These are phyloP conservation scores for Cebidichthys violaceus DNA, from an alignment of 2,113 vertebrate genomes.

Conservation along the genomic window DNA sequence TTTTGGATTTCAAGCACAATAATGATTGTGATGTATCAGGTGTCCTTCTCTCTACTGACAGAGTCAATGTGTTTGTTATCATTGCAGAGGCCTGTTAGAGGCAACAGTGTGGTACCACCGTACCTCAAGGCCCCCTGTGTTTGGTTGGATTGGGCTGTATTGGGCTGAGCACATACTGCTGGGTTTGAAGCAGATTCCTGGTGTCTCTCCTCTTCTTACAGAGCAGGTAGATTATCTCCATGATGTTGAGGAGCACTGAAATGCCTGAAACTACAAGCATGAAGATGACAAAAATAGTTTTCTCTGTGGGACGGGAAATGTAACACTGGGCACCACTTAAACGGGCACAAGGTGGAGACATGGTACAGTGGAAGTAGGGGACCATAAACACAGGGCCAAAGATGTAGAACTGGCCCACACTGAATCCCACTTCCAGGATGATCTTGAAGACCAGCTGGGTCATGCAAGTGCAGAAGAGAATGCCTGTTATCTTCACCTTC, in stretches of 20 bases:
- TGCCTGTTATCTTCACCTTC: constrained; percentile 88
- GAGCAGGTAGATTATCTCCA: constrained; percentile 89
- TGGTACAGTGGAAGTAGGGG: constrained; percentile 83
- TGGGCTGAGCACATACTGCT: not conserved
- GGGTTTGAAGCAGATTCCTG: not conserved
- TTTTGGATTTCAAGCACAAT: too few relatives aligned
- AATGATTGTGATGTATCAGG: constrained; percentile 16
- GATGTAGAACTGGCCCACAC: constrained; percentile 86
- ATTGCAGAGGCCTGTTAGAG: not conserved
- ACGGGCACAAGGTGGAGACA: constrained; percentile 69
- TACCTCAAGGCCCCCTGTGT: not conserved
- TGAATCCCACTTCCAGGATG: constrained; percentile 90
- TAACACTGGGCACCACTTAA: constrained; percentile 86
- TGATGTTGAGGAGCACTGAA: constrained; percentile 90
- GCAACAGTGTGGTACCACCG: not conserved
- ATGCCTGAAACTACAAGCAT: constrained; percentile 90
- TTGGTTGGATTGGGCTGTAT: not conserved
- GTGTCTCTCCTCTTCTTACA: constrained; percentile 78
- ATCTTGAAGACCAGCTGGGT: constrained; percentile 92
- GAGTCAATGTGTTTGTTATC: constrained; percentile 4
- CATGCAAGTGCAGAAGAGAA: constrained; percentile 90
- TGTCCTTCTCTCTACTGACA: constrained; percentile 39
- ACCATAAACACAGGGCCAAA: constrained; percentile 83
- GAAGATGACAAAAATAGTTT: constrained; percentile 86
- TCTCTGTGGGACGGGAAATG: constrained; percentile 89